Base-by-base conservation (phyloP, 2,113 vertebrate genomes). In the Scophthalmus maximus region DNA sequence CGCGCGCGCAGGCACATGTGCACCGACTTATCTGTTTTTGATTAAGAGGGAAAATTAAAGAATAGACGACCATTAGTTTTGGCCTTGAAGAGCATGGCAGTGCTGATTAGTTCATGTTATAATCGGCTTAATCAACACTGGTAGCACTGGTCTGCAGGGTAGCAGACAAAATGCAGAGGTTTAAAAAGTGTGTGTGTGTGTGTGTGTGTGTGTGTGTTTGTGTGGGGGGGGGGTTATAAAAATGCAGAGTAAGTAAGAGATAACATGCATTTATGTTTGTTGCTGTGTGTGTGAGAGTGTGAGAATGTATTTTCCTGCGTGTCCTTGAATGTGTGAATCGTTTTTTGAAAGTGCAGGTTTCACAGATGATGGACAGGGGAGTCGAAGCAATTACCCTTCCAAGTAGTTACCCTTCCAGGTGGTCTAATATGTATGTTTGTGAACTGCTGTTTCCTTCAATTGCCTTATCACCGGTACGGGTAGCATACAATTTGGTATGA, bases 341-440 rank as follows among this genome's bases (percentile, higher is more conserved):
- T 59, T 4, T 62, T 81, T 56, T 77, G 22, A 81, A 75, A 73
- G 49, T 40, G 30, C 44, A 59, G 5, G 8, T 29, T 53, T 71
- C 70, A 36, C 34, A 53, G 73, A 71, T 78, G 62, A 80, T 62
- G 52, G 80, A 84, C 72, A 69, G 53, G 6, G 40, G 38, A 62
- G 36, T 44, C 1, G 1, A 64, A 79, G 75, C 75, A 68, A 81
- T 89, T 86, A 76, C 81, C 81, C 62, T 83, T 59, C 72, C 67
- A 72, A 66, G 68, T 83, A 67, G 77, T 89, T 86, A 75, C 81
- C 78, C 65, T 83, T 65, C 71, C 67, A 72, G 68, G 69, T 82
- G 71, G 78, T 87, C 66, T 78, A 73, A 85, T 82, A 82, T 83
- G 65, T 73, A 78, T 76, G 53, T 82, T 84, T 83, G 57, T 73